Percentiles rank a stretch among this genome's conserved stretches.
Evolutionary conservation across 2,797 vertebrate genomes (phyloP).

Genomic region (Otolemur crassicaudatus): DNA sequence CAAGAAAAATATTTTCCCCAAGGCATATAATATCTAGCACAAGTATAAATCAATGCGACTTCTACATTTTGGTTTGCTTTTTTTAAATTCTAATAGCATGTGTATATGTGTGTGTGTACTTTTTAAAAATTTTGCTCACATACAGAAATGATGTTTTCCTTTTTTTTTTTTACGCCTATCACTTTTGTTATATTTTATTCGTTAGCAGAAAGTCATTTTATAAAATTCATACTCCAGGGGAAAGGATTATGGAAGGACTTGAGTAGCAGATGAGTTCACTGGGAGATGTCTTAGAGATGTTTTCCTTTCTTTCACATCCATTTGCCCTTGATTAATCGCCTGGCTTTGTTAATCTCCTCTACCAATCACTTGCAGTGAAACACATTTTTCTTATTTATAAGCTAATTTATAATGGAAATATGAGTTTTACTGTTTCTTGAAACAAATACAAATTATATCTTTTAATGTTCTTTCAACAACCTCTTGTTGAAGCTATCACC

Average conservation of each 20-base stretch:
- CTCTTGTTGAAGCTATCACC: neutral
- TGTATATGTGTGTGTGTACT: neutral
- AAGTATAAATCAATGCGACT: neutral
- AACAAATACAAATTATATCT: neutral
- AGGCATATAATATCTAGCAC: neutral
- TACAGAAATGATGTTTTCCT: neutral
- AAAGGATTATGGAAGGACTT: neutral
- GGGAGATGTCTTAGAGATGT: neutral
- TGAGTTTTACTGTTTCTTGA: neutral
- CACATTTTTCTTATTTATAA: neutral
- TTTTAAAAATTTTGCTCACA: neutral
- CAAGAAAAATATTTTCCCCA: neutral
- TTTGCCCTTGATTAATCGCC: neutral
- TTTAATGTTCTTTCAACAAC: neutral
- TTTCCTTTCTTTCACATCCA: neutral
- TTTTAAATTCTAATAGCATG: neutral
- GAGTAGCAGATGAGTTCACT: neutral
- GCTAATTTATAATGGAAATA: neutral
- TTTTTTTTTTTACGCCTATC: neutral
- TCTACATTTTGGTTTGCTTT: neutral
- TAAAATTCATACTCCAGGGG: neutral
- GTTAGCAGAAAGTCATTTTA: neutral
- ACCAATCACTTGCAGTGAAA: neutral
- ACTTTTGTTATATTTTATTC: constrained; percentile 12
- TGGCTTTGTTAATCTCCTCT: neutral